Evolutionary conservation across 2,888 invertebrate species (phyloP).

Genomic region (Dinocampus coccinellae): DNA sequence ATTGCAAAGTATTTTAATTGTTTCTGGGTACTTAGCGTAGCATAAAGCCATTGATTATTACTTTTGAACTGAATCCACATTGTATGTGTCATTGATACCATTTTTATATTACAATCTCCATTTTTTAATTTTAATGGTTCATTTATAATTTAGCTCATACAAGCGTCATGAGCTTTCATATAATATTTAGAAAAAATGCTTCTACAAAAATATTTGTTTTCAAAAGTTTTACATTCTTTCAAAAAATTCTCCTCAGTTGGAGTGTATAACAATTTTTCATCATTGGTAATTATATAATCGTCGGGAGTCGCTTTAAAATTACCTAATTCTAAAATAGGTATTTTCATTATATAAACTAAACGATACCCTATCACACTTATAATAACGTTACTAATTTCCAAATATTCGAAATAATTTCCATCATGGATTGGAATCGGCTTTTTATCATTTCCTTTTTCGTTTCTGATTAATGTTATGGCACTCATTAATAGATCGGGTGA

Average conservation of each 20-base stretch:
- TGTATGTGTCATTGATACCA: constrained; percentile 2
- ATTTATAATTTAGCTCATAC: constrained; percentile 30
- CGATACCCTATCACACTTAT: constrained; percentile 19
- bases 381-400: background rate
- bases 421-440: constrained; percentile 12
- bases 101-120: constrained; percentile 23
- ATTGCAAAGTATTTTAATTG: constrained; percentile 19
- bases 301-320: constrained; percentile 16
- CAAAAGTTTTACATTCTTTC: constrained; percentile 11
- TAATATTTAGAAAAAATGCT: constrained; percentile 30
- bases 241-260: constrained; percentile 14
- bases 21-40: constrained; percentile 11
- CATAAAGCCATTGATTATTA: constrained; percentile 17
- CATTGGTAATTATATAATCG: constrained; percentile 29
- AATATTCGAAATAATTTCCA: constrained; percentile 21
- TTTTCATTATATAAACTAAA: constrained; percentile 15
- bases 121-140: constrained; percentile 20
- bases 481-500: constrained; percentile 7
- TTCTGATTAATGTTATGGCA: constrained; percentile 10
- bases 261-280: constrained; percentile 27
- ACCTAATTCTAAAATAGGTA: constrained; percentile 9
- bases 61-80: constrained; percentile 30
- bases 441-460: background rate
- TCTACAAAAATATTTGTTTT: constrained; percentile 18
- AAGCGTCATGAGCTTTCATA: constrained; percentile 25